phyloP scores from a whole-genome alignment of 1,140 invertebrate species.

The Aplysia californica region DNA sequence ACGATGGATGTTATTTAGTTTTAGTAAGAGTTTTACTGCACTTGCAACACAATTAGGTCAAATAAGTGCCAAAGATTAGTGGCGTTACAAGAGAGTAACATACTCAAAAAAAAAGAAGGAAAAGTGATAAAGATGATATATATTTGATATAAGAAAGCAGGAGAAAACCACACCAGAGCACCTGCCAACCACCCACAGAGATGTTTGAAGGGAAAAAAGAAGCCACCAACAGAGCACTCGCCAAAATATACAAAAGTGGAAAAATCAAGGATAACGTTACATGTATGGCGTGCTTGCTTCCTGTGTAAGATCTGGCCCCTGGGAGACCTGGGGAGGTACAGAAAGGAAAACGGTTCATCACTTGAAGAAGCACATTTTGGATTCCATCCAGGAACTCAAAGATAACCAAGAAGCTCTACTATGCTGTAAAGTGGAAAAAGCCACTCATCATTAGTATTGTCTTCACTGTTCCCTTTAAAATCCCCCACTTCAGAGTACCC shows the following conservation, averaged over 20 bases:
- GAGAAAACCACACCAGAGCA: not conserved
- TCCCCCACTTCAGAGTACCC: not conserved
- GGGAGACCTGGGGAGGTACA: slow-evolving; percentile 71
- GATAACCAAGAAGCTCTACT: not conserved
- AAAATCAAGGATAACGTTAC: slow-evolving; percentile 69
- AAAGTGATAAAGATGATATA: too few species aligned
- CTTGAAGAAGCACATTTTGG: too few species aligned
- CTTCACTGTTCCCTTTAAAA: not conserved
- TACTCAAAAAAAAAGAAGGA: too few species aligned
- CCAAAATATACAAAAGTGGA: not conserved
- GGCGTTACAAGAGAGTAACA: too few species aligned
- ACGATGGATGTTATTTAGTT: too few species aligned
- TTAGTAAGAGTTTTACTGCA: too few species aligned
- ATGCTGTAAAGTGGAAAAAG: not conserved
- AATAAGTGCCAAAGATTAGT: too few species aligned
- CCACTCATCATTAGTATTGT: not conserved
- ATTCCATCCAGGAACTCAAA: too few species aligned
- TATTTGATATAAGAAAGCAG: not conserved
- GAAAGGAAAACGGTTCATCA: not conserved
- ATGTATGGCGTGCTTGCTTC: slow-evolving; percentile 84
- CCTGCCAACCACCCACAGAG: not conserved
- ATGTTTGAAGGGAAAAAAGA: not conserved
- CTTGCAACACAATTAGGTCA: too few species aligned
- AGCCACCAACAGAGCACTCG: not conserved
- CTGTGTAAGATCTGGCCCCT: slow-evolving; percentile 82